Evolutionary conservation across 2,797 vertebrate genomes (phyloP).

Genomic region (Cyclopterus lumpus): DNA sequence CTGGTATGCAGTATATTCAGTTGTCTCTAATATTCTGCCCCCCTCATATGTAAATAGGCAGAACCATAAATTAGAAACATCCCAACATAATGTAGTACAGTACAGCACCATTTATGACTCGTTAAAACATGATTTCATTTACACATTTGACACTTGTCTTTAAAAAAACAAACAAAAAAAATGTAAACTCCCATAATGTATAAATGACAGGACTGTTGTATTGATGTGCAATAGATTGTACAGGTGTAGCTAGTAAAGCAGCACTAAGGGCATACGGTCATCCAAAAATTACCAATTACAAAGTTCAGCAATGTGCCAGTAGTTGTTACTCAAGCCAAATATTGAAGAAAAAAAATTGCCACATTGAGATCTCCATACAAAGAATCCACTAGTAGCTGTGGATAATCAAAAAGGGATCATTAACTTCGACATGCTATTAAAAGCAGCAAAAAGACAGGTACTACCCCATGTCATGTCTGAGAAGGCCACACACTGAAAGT

Average conservation of each 20-base stretch:
- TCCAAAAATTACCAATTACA: slow-evolving; percentile 3
- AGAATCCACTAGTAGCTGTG: slow-evolving; percentile 8
- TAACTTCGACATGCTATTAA: slow-evolving; percentile 62
- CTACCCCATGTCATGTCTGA: slow-evolving; percentile 82
- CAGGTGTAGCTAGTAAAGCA: background rate
- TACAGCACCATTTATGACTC: background rate
- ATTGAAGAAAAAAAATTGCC: background rate
- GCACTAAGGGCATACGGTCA: background rate
- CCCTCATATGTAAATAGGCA: background rate
- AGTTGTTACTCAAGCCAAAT: background rate
- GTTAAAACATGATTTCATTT: background rate
- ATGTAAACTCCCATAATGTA: background rate
- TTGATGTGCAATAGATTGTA: background rate
- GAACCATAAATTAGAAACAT: background rate
- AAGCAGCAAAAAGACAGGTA: slow-evolving; percentile 78
- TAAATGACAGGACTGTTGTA: background rate
- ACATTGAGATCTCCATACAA: slow-evolving; percentile 21
- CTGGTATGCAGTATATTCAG: background rate
- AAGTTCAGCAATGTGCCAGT: slow-evolving; percentile 11
- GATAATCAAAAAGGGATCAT: slow-evolving; percentile 33
- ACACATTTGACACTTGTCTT: background rate
- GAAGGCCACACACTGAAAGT: slow-evolving; percentile 82
- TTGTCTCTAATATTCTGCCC: background rate
- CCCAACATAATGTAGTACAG: background rate
- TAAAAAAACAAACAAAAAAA: no score